Conservation (phyloP, 2,888 invertebrate genomes). For the Caenorhabditis doughertyi region DNA sequence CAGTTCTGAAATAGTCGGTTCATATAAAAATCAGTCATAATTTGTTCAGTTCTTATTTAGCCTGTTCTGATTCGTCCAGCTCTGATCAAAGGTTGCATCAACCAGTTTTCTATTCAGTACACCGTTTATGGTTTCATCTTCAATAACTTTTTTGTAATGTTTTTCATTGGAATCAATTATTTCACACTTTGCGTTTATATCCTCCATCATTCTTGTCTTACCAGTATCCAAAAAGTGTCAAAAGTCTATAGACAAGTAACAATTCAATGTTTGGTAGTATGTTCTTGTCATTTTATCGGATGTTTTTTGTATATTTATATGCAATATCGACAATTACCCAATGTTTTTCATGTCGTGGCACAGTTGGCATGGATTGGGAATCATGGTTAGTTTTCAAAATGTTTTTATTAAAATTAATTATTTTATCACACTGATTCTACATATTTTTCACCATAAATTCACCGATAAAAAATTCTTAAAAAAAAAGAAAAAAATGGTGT, state of each 20-base stretch:
- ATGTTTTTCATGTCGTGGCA: slow-evolving; percentile 34
- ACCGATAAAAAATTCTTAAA: no score
- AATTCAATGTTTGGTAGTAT: slow-evolving; percentile 28
- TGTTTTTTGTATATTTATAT: slow-evolving; percentile 62
- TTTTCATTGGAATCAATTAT: slow-evolving; percentile 46
- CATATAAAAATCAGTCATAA: no score
- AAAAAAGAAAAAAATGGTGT: background rate
- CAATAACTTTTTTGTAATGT: slow-evolving; percentile 56
- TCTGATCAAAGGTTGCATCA: no score
- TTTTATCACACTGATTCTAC: no score
- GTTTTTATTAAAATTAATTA: background rate
- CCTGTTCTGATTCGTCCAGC: no score
- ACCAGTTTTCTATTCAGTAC: slow-evolving; percentile 40
- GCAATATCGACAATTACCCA: slow-evolving; percentile 44
- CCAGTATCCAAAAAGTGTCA: slow-evolving; percentile 32
- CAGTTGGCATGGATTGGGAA: slow-evolving; percentile 64
- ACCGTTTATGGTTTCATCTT: slow-evolving; percentile 39
- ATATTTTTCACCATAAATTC: no score
- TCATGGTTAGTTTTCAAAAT: slow-evolving; percentile 37
- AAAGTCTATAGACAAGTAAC: slow-evolving; percentile 40
- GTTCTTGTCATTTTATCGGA: slow-evolving; percentile 55
- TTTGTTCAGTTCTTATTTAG: no score
- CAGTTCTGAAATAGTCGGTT: no score
- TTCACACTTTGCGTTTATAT: slow-evolving; percentile 43
- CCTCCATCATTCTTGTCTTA: slow-evolving; percentile 35